These are phyloP conservation scores for Azorinus chamasolen DNA, from an alignment of 2,888 invertebrate species.

Conservation along the genomic window DNA sequence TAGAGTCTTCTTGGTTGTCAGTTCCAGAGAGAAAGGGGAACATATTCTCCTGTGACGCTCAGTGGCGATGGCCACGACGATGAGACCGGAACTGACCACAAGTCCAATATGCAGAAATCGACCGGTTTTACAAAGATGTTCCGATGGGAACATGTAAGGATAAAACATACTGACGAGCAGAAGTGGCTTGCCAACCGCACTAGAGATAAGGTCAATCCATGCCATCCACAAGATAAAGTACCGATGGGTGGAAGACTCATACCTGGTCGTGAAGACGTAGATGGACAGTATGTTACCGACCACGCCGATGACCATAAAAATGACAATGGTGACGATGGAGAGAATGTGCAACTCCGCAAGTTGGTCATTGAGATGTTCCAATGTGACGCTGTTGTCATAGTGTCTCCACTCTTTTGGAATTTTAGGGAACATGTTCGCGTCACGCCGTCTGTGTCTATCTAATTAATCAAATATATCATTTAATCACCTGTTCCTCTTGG, in stretches of 20 bases:
- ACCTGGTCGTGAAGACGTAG: constrained; percentile 70
- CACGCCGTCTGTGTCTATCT: no score
- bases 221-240: constrained; percentile 74
- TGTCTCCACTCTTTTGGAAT: constrained; percentile 47
- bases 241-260: constrained; percentile 72
- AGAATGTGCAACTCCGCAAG: constrained; percentile 70
- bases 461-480: no score
- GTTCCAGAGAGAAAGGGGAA: constrained; percentile 69
- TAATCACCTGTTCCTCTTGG: no score
- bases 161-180: constrained; percentile 75
- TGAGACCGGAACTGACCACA: constrained; percentile 73
- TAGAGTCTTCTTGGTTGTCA: constrained; percentile 66
- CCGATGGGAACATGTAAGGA: constrained; percentile 73
- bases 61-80: constrained; percentile 73
- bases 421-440: constrained; percentile 45
- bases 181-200: constrained; percentile 71
- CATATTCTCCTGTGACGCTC: constrained; percentile 77
- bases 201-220: constrained; percentile 72
- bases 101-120: constrained; percentile 70
- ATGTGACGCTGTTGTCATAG: constrained; percentile 45
- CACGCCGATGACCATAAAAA: constrained; percentile 71
- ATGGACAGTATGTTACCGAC: constrained; percentile 74
- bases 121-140: constrained; percentile 67
- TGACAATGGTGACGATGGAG: constrained; percentile 69
- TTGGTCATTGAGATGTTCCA: constrained; percentile 64